A percentile compares a stretch with the other conserved stretches of the same genome.
Conservation (phyloP, 2,113 vertebrate genomes). For the Phainopepla nitens region DNA sequence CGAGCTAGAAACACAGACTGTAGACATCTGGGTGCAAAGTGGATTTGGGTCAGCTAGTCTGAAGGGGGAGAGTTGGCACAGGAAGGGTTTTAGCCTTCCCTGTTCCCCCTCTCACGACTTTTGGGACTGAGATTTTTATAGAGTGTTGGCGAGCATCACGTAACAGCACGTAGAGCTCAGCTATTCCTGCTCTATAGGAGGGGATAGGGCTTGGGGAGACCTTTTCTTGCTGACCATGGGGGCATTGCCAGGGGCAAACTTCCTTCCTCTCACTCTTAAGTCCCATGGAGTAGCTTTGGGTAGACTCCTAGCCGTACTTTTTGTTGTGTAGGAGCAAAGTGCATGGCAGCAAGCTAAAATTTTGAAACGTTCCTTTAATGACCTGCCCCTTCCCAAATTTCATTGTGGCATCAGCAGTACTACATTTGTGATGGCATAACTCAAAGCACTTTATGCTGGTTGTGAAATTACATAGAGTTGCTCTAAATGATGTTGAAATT, state of each 20-base stretch:
- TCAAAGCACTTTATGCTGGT: not conserved
- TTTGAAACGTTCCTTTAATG: not conserved
- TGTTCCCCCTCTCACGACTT: not conserved
- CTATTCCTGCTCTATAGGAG: not conserved
- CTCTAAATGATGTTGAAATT: not conserved
- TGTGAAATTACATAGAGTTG: not conserved
- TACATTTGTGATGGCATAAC: not conserved
- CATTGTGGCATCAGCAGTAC: not conserved
- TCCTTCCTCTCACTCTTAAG: not conserved
- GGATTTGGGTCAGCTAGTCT: not conserved
- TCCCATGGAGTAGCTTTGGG: not conserved
- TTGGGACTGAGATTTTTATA: not conserved
- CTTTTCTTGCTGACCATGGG: not conserved
- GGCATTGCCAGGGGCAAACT: accelerated
- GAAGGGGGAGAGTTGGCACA: not conserved
- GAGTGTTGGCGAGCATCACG: not conserved
- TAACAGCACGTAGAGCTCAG: not conserved
- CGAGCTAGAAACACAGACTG: not conserved
- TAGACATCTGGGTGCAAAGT: not conserved
- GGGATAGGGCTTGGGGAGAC: accelerated
- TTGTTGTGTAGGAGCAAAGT: not conserved
- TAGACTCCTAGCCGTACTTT: not conserved
- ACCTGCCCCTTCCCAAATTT: not conserved
- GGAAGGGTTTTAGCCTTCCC: not conserved
- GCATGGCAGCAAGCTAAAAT: not conserved